These are phyloP conservation scores for Spodoptera exigua DNA, from an alignment of 2,888 invertebrate genomes.

Conservation along the genomic window DNA sequence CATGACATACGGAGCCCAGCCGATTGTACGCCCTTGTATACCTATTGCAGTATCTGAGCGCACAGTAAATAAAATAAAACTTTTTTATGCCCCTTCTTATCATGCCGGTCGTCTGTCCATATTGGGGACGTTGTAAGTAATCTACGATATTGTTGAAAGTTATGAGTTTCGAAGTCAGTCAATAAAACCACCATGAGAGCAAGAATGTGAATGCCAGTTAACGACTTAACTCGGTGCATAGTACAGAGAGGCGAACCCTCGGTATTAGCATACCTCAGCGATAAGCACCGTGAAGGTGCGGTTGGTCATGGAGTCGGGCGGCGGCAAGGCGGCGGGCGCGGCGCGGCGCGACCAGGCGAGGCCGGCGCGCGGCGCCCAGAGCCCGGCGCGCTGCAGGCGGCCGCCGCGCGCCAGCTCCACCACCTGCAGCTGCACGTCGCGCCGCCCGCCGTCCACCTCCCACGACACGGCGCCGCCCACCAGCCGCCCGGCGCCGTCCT, in stretches of 20 bases:
- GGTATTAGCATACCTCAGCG: constrained; percentile 62
- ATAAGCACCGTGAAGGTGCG: constrained; percentile 81
- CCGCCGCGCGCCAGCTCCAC: constrained; percentile 78
- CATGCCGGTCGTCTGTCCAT: no score
- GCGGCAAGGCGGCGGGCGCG: constrained; percentile 62
- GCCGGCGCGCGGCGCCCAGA: constrained; percentile 71
- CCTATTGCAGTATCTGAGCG: no score
- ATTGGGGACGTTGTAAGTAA: no score
- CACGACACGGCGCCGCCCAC: constrained; percentile 64
- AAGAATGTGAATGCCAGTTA: no score
- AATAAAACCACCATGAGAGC: no score
- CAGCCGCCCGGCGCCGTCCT: constrained; percentile 39
- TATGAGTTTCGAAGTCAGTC: no score
- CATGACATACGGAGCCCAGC: neutral
- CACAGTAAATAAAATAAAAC: no score
- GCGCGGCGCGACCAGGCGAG: constrained; percentile 69
- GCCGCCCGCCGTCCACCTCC: constrained; percentile 71
- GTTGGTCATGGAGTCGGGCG: constrained; percentile 78
- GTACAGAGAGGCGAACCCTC: neutral
- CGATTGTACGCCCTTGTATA: no score
- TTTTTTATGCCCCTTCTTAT: no score
- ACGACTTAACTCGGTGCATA: no score
- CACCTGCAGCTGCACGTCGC: constrained; percentile 68
- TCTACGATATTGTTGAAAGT: no score
- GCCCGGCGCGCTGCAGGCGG: constrained; percentile 66